Evolutionary conservation across 2,888 invertebrate genomes (phyloP).

Genomic region (Limenitis camilla): DNA sequence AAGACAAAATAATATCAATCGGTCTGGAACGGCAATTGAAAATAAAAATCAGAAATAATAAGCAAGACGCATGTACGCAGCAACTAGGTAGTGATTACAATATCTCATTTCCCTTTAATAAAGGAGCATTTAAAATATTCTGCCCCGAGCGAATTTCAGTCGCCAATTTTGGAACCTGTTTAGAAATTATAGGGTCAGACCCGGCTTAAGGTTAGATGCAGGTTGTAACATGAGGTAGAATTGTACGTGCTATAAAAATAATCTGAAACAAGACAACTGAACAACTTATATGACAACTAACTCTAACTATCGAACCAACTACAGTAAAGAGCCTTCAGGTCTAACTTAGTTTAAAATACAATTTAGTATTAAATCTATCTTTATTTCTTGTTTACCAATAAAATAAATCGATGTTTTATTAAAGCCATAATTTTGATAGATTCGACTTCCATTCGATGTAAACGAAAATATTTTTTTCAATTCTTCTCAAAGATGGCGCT

Average conservation of each 20-base stretch:
- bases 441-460: no score
- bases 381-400: no score
- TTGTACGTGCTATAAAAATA: conserved; percentile 14
- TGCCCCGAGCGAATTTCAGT: conserved; percentile 56
- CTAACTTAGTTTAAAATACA: no score
- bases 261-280: not conserved
- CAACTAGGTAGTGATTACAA: conserved; percentile 59
- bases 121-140: conserved; percentile 59
- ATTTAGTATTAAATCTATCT: no score
- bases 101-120: conserved; percentile 66
- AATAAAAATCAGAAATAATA: conserved; percentile 19
- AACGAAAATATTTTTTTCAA: no score
- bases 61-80: conserved; percentile 24
- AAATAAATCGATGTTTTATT: no score
- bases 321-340: no score
- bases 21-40: conserved; percentile 11
- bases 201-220: conserved; percentile 43
- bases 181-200: conserved; percentile 72
- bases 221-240: conserved; percentile 30
- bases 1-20: conserved; percentile 8
- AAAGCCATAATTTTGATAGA: no score
- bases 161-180: conserved; percentile 72
- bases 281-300: not conserved
- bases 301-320: no score
- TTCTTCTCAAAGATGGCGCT: no score